Conservation (phyloP, 2,888 invertebrate genomes). For the Ephialtes manifestator region DNA sequence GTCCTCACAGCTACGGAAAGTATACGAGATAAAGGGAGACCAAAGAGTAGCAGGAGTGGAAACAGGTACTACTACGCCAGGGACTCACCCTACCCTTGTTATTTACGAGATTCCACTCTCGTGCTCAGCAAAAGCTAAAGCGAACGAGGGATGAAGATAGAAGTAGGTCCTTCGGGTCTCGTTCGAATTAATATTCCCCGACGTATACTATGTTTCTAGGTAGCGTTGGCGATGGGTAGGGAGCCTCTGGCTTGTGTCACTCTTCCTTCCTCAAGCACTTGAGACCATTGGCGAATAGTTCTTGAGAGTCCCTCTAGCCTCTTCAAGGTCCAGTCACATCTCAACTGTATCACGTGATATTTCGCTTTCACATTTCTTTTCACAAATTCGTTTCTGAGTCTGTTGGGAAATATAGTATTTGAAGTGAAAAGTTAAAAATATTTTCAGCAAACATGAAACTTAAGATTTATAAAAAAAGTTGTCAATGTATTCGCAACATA, state of each 20-base stretch:
- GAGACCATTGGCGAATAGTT: slow-evolving; percentile 51
- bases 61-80: slow-evolving; percentile 41
- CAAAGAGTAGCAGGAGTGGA: slow-evolving; percentile 20
- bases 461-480: neutral
- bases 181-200: slow-evolving; percentile 73
- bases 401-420: neutral
- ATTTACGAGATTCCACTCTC: slow-evolving; percentile 76
- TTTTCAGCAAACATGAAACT: neutral
- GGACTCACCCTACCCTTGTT: slow-evolving; percentile 69
- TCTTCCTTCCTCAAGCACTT: slow-evolving; percentile 58
- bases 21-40: slow-evolving; percentile 31
- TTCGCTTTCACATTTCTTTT: slow-evolving; percentile 57
- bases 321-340: slow-evolving; percentile 63
- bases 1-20: slow-evolving; percentile 63
- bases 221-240: slow-evolving; percentile 16
- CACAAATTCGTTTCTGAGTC: slow-evolving; percentile 8
- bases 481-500: neutral
- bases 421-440: neutral
- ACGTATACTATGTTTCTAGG: slow-evolving; percentile 62
- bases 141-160: slow-evolving; percentile 58
- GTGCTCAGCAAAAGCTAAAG: slow-evolving; percentile 62
- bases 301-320: slow-evolving; percentile 56
- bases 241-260: slow-evolving; percentile 62
- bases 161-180: slow-evolving; percentile 66
- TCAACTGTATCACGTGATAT: slow-evolving; percentile 38